Evolutionary conservation across 2,797 vertebrate genomes (phyloP).

Genomic region (Meda fulgida): DNA sequence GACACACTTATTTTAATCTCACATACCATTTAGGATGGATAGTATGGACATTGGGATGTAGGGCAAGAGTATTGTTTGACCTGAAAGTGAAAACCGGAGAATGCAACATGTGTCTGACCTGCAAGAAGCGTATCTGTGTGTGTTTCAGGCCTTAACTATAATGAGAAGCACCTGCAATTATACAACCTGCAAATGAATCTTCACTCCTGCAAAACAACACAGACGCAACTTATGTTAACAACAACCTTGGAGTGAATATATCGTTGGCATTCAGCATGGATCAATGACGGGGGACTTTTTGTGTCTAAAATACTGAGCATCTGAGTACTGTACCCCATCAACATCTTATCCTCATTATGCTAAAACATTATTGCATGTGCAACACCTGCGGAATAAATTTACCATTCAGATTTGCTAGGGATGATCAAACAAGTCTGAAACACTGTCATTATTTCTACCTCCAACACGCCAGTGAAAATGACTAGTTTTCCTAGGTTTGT

Average conservation of each 20-base stretch:
- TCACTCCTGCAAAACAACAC: constrained; percentile 32
- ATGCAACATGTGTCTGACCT: background rate
- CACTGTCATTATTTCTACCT: constrained; percentile 87
- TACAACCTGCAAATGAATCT: constrained; percentile 39
- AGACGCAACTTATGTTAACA: background rate
- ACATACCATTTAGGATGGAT: no score
- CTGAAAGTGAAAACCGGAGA: background rate
- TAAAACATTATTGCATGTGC: constrained; percentile 83
- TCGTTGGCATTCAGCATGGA: constrained; percentile 12
- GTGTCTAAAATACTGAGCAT: constrained; percentile 74
- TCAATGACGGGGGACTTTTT: constrained; percentile 38
- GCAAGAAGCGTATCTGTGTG: background rate
- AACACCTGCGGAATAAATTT: constrained; percentile 89
- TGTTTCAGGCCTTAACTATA: background rate
- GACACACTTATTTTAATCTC: no score
- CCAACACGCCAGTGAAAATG: constrained; percentile 71
- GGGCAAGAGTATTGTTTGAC: no score
- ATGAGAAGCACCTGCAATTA: constrained; percentile 21
- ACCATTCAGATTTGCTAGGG: constrained; percentile 84
- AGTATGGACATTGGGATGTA: no score
- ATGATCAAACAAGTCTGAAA: constrained; percentile 85
- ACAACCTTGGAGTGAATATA: constrained; percentile 32
- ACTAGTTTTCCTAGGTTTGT: constrained; percentile 71
- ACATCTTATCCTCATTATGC: constrained; percentile 84
- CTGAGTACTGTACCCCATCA: constrained; percentile 80